Evolutionary conservation across 2,888 invertebrate species (phyloP), one percentile per base, ranked within the genome.

Genomic region (Osmoderma eremita): DNA sequence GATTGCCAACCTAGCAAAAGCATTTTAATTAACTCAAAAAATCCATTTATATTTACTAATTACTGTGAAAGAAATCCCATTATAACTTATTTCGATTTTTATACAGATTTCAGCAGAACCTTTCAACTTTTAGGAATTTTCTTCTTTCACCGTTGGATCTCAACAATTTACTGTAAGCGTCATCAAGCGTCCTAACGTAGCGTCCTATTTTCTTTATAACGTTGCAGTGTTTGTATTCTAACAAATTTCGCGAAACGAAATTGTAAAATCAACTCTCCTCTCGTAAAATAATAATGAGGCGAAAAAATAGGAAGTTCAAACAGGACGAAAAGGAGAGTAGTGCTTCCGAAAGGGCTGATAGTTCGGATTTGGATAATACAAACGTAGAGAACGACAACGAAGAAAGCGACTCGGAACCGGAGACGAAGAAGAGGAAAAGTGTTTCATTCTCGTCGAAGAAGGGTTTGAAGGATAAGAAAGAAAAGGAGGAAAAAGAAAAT

Each of bases 341-440:
- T 30, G 71, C 69, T 48, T 67, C 65, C 22, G 71, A 73, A 17
- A 67, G 62, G 42, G 51, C 61, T 10, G 70, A 72, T 36, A 73
- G 56, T 17, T 65, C 67, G 24, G 67, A 67, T 13, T 38, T 53
- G 41, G 51, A 62, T 24, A 49, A 67, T 12, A 42, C 63, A 38
- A 62, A 48, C 30, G 51, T 51, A 12, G 53, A 53, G 10, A 62
- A 67, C 6, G 39, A 62, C 36, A 36, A 62, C 13, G 39, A 53
- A 22, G 53, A 64, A 20, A 64, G 53, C 39, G 50, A 53, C n/a
- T 67, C 56, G 74, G 73, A 70, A 67, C 75, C 71, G 69, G 77
- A 73, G 72, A 78, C 56, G 69, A 78, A 73, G 61, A 75, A 72
- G 61, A 70, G 71, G 63, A 75, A 74, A 56, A 69, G 72, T 73